phyloP scores from a whole-genome alignment of 1,140 invertebrate species.

The Heliconius himera region DNA sequence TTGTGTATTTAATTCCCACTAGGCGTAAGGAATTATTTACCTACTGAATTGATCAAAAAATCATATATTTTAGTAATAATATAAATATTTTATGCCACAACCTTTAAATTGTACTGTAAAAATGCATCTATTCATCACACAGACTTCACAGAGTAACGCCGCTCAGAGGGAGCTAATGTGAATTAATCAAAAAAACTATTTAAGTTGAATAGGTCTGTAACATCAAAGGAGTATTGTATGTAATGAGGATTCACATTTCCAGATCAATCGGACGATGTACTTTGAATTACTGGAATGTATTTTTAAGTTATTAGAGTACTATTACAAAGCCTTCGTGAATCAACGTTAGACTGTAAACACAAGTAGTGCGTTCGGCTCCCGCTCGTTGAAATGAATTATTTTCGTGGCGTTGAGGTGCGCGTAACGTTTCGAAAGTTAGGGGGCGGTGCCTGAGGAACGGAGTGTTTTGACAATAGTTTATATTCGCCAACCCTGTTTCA shows the following conservation, averaged over 20 bases:
- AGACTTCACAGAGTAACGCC: conserved; percentile 28
- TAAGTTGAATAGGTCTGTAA: neutral
- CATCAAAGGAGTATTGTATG: neutral
- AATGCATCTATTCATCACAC: conserved; percentile 36
- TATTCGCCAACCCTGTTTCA: too few relatives aligned
- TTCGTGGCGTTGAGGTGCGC: too few relatives aligned
- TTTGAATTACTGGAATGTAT: neutral
- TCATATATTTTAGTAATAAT: neutral
- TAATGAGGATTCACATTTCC: neutral
- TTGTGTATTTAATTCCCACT: too few relatives aligned
- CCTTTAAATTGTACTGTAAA: conserved; percentile 27
- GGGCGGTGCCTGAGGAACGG: too few relatives aligned
- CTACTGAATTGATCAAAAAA: too few relatives aligned
- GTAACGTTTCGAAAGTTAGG: too few relatives aligned
- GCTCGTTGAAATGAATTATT: too few relatives aligned
- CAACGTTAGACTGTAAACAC: too few relatives aligned
- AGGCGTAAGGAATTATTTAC: too few relatives aligned
- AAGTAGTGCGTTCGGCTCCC: too few relatives aligned
- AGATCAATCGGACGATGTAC: neutral
- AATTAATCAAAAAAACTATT: conserved; percentile 36
- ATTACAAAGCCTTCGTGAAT: neutral
- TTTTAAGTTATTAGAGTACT: neutral
- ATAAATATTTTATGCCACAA: neutral
- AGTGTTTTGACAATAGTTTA: too few relatives aligned
- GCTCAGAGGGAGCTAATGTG: conserved; percentile 34